phyloP scores from a whole-genome alignment of 2,113 vertebrate species.

The Nothoprocta perdicaria region DNA sequence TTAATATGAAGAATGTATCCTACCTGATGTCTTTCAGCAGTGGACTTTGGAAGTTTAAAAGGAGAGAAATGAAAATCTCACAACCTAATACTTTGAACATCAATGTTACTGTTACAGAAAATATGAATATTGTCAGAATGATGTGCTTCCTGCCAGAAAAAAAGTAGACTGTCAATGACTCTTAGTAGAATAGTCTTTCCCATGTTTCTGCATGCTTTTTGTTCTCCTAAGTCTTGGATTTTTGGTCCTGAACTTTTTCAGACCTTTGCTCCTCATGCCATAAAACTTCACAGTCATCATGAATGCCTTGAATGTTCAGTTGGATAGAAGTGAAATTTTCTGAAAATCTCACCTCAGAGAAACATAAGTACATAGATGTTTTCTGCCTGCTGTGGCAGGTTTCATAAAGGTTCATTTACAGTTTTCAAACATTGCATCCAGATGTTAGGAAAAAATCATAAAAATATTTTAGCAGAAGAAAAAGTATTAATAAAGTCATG shows the following conservation, averaged over 20 bases:
- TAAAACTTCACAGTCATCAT: neutral
- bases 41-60: neutral
- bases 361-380: neutral
- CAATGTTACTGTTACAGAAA: neutral
- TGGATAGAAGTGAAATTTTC: neutral
- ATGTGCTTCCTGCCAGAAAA: neutral
- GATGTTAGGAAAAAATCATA: neutral
- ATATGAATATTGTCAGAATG: neutral
- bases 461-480: neutral
- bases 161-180: neutral
- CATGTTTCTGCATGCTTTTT: neutral
- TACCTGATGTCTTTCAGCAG: neutral
- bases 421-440: neutral
- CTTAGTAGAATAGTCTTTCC: neutral
- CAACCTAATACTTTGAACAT: neutral
- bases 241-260: neutral
- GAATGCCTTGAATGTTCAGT: neutral
- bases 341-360: neutral
- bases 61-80: neutral
- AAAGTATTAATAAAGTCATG: neutral
- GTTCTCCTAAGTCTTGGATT: no score
- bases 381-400: fast-evolving
- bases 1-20: neutral
- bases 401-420: neutral
- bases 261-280: neutral